A percentile compares a stretch with the other conserved stretches of the same genome.
These are phyloP conservation scores for Himantopus leucocephalus DNA, from an alignment of 2,113 vertebrate species.

Conservation along the genomic window DNA sequence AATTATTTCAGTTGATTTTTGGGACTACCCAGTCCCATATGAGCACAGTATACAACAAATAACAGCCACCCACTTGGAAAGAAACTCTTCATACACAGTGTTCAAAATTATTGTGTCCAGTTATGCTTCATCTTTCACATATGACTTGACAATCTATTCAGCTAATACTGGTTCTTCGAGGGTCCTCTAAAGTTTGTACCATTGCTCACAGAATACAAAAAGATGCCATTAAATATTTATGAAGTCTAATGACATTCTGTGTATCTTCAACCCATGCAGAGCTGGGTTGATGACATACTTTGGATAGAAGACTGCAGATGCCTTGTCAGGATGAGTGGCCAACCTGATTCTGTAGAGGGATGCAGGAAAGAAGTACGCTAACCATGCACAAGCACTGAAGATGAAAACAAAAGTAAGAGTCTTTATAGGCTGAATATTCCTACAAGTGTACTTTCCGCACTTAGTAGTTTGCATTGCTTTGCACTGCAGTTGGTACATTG, in stretches of 20 bases:
- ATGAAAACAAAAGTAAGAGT: neutral
- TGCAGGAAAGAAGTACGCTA: neutral
- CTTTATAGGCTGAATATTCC: neutral
- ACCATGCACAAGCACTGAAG: neutral
- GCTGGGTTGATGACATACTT: neutral
- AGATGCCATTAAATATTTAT: neutral
- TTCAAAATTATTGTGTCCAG: neutral
- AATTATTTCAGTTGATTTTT: neutral
- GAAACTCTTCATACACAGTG: neutral
- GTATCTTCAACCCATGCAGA: neutral
- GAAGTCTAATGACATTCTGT: neutral
- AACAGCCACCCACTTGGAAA: neutral
- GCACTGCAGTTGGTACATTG: neutral
- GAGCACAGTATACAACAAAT: neutral
- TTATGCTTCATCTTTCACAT: neutral
- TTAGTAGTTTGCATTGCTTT: neutral
- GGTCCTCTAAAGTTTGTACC: neutral
- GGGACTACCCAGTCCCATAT: neutral
- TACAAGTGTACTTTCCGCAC: neutral
- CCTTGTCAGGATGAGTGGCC: neutral
- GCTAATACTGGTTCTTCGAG: neutral
- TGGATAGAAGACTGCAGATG: neutral
- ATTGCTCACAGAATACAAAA: neutral
- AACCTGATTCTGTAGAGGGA: neutral
- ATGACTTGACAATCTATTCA: neutral